Percentiles rank a stretch among this genome's conserved stretches.
phyloP scores from a whole-genome alignment of 1,140 invertebrate genomes.

The Lethrus apterus region DNA sequence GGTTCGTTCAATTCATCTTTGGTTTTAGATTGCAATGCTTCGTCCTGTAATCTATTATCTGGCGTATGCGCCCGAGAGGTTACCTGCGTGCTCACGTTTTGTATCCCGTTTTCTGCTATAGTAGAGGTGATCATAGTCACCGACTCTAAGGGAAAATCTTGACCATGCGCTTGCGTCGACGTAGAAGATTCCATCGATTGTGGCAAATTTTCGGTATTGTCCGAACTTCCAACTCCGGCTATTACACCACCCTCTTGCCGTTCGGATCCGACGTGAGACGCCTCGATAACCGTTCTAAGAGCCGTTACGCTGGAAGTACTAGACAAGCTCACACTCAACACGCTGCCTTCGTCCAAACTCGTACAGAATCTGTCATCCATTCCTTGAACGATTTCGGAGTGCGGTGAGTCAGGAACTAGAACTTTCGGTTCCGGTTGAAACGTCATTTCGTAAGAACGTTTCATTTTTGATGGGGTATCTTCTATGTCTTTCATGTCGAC shows the following conservation, averaged over 20 bases:
- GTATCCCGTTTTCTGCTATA: slow-evolving; percentile 43
- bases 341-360: slow-evolving; percentile 51
- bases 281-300: slow-evolving; percentile 49
- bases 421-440: slow-evolving; percentile 63
- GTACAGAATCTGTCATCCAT: slow-evolving; percentile 45
- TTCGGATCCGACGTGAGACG: slow-evolving; percentile 40
- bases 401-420: slow-evolving; percentile 36
- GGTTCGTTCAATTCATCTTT: slow-evolving; percentile 45
- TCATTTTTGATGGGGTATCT: slow-evolving; percentile 56
- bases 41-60: slow-evolving; percentile 38
- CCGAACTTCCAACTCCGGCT: slow-evolving; percentile 46
- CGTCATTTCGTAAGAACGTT: slow-evolving; percentile 82
- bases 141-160: slow-evolving; percentile 37
- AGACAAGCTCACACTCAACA: slow-evolving; percentile 48
- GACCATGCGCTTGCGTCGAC: slow-evolving; percentile 28
- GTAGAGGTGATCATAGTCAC: slow-evolving; percentile 50
- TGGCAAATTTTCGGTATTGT: slow-evolving; percentile 25
- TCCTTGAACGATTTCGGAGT: slow-evolving; percentile 22
- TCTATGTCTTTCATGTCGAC: slow-evolving; percentile 26
- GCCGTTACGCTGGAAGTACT: slow-evolving; percentile 47
- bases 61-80: slow-evolving; percentile 43
- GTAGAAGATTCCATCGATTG: slow-evolving; percentile 35
- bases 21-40: slow-evolving; percentile 50
- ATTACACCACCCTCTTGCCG: slow-evolving; percentile 34
- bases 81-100: slow-evolving; percentile 49